phyloP scores from a whole-genome alignment of 2,797 vertebrate species.

The Eospalax fontanierii region DNA sequence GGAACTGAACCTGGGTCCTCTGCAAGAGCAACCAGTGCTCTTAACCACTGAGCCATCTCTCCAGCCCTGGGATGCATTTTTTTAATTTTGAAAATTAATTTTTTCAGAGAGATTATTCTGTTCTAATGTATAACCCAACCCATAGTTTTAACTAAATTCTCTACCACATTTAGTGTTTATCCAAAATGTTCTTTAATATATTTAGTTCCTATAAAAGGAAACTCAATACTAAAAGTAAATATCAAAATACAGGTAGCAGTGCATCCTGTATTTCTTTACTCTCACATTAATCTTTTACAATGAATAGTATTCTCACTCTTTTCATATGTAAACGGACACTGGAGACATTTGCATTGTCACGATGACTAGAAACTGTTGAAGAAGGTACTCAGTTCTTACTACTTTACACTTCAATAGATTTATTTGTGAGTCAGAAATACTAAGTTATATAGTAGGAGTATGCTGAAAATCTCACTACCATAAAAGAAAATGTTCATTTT shows the following conservation, averaged over 20 bases:
- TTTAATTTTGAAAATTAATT: background rate
- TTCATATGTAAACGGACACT: background rate
- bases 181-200: background rate
- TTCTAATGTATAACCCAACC: background rate
- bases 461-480: background rate
- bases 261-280: background rate
- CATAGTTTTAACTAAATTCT: background rate
- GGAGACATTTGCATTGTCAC: background rate
- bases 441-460: background rate
- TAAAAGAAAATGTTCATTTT: background rate
- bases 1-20: too few species aligned
- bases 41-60: too few species aligned
- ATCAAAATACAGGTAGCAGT: too few species aligned
- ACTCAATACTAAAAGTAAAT: background rate
- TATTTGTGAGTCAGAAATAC: background rate
- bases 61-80: background rate
- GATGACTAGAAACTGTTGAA: background rate
- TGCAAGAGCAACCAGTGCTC: too few species aligned
- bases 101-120: background rate
- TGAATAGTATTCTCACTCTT: background rate
- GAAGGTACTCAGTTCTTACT: background rate
- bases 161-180: background rate
- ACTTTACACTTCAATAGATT: background rate
- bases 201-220: background rate
- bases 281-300: background rate